Evolutionary conservation across 2,888 invertebrate genomes (phyloP).

Genomic region (Conomelus anceps): DNA sequence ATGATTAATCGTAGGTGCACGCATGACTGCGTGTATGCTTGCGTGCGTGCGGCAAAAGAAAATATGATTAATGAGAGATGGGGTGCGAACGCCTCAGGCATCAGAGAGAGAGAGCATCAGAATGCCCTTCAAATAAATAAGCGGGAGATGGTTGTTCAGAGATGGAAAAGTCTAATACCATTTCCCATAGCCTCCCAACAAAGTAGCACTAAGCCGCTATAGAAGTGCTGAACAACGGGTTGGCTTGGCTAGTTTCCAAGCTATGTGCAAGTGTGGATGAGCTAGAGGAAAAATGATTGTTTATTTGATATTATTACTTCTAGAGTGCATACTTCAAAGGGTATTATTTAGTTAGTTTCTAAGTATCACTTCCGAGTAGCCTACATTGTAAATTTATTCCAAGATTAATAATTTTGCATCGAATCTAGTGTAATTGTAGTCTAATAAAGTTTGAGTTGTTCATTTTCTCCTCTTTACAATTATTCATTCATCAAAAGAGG

Average conservation of each 20-base stretch:
- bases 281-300: background rate
- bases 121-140: background rate
- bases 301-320: background rate
- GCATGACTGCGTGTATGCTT: background rate
- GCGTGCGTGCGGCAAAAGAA: background rate
- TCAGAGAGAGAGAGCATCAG: background rate
- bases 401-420: too few species aligned
- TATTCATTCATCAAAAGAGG: too few species aligned
- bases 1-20: background rate
- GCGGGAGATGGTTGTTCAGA: background rate
- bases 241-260: background rate
- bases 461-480: too few species aligned
- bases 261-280: background rate
- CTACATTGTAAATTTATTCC: too few species aligned
- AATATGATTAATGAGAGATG: background rate
- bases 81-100: background rate
- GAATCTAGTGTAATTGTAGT: too few species aligned
- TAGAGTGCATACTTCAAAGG: background rate
- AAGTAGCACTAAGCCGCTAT: background rate
- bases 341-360: background rate
- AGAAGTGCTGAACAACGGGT: background rate
- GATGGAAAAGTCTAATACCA: background rate
- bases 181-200: background rate
- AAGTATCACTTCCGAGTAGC: background rate
- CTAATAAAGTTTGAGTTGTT: too few species aligned